Conservation (phyloP, 2,797 vertebrate species). For the Sus cebifrons region DNA sequence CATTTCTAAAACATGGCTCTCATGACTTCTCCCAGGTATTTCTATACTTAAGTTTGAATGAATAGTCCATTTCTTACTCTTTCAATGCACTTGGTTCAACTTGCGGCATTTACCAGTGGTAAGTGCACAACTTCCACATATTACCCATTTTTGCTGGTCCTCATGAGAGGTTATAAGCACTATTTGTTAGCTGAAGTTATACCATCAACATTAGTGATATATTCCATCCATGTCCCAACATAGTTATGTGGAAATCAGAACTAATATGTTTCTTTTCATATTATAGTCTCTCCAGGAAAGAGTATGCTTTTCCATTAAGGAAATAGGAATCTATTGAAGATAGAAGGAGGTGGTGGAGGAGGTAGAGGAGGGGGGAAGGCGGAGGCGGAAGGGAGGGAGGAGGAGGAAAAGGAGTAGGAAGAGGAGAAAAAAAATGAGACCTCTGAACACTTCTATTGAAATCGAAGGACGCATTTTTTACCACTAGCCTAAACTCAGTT, state of each 20-base stretch:
- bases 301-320: not conserved
- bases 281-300: not conserved
- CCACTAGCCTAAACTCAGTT: not conserved
- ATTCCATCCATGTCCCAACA: not conserved
- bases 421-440: not conserved
- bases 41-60: not conserved
- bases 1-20: not conserved
- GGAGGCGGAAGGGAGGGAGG: too few species aligned
- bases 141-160: not conserved
- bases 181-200: not conserved
- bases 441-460: not conserved
- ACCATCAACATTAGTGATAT: not conserved
- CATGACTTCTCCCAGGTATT: not conserved
- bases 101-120: not conserved
- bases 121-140: not conserved
- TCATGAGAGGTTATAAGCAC: not conserved
- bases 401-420: not conserved
- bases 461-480: not conserved
- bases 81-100: not conserved
- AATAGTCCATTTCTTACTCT: not conserved
- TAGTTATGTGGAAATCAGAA: not conserved
- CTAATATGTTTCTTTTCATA: not conserved
- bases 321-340: not conserved
- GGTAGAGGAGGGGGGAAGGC: not conserved
- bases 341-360: fast-evolving